These are phyloP conservation scores for Poecilus cupreus DNA, from an alignment of 2,888 invertebrate species.

Conservation along the genomic window DNA sequence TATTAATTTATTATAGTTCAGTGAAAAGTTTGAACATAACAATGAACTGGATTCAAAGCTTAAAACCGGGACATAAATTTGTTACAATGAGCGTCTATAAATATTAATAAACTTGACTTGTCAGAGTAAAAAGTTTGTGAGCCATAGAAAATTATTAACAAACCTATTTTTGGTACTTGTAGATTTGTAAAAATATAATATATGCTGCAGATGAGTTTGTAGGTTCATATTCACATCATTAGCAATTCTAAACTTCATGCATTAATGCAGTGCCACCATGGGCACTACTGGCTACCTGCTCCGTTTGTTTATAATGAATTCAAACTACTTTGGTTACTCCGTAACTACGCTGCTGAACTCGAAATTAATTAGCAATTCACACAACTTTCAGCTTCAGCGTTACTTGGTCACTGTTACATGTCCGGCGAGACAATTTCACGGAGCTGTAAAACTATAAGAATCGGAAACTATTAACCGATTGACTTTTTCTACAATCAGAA, in stretches of 20 bases:
- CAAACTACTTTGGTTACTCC: slow-evolving; percentile 42
- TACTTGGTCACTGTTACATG: slow-evolving; percentile 20
- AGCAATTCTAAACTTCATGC: slow-evolving; percentile 35
- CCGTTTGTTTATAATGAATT: slow-evolving; percentile 29
- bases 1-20: too few relatives aligned
- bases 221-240: slow-evolving; percentile 21
- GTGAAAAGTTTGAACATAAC: too few relatives aligned
- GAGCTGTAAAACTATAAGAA: too few relatives aligned
- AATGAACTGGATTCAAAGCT: too few relatives aligned
- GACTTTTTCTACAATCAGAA: too few relatives aligned
- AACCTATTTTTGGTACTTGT: too few relatives aligned
- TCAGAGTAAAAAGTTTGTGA: too few relatives aligned
- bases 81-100: too few relatives aligned
- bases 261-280: slow-evolving; percentile 28
- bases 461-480: too few relatives aligned
- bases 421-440: too few relatives aligned
- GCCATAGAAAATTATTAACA: not conserved
- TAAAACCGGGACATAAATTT: too few relatives aligned
- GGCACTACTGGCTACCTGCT: slow-evolving; percentile 2
- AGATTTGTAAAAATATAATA: not conserved
- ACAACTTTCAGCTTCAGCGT: slow-evolving; percentile 2
- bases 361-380: slow-evolving; percentile 11
- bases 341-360: not conserved
- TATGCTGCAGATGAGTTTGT: slow-evolving; percentile 1
- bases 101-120: too few relatives aligned